Evolutionary conservation across 92 coral and sea anemone species (phyloP).

Genomic region (Chrysogorgia sp.): DNA sequence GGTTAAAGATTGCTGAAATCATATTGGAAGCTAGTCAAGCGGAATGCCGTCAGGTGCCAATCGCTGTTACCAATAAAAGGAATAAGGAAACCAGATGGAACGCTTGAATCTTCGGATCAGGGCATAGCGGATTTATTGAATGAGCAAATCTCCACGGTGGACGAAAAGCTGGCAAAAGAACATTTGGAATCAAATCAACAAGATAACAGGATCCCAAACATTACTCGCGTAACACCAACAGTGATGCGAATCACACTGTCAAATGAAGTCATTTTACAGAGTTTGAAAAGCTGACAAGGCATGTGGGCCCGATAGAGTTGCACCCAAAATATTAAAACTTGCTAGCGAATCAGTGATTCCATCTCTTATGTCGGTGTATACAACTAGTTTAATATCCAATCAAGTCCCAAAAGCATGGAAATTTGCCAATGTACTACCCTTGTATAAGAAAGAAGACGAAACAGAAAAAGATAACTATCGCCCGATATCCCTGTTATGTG

Average conservation of each 20-base stretch:
- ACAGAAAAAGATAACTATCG: conserved; percentile 32
- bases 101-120: conserved; percentile 21
- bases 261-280: too few relatives aligned
- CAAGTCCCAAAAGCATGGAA: conserved; percentile 12
- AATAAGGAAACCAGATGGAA: conserved; percentile 19
- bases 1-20: conserved; percentile 51
- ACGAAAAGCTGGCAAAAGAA: conserved; percentile 45
- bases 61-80: conserved; percentile 28
- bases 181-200: too few relatives aligned
- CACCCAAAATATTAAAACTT: not conserved
- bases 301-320: conserved; percentile 1
- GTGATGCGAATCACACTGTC: too few relatives aligned
- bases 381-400: not conserved
- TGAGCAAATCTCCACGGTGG: conserved; percentile 39
- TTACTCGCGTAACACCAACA: too few relatives aligned
- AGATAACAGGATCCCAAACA: too few relatives aligned
- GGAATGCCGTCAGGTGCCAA: conserved; percentile 9
- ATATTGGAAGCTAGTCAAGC: conserved; percentile 56
- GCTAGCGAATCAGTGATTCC: not conserved
- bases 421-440: conserved; percentile 4
- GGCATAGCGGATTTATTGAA: conserved; percentile 48
- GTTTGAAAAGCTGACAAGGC: conserved; percentile 18
- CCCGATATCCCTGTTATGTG: conserved; percentile 33
- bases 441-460: conserved; percentile 33
- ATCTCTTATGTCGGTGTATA: conserved; percentile 9